phyloP scores from a whole-genome alignment of 2,888 invertebrate species.

The Euzophera pinguis region DNA sequence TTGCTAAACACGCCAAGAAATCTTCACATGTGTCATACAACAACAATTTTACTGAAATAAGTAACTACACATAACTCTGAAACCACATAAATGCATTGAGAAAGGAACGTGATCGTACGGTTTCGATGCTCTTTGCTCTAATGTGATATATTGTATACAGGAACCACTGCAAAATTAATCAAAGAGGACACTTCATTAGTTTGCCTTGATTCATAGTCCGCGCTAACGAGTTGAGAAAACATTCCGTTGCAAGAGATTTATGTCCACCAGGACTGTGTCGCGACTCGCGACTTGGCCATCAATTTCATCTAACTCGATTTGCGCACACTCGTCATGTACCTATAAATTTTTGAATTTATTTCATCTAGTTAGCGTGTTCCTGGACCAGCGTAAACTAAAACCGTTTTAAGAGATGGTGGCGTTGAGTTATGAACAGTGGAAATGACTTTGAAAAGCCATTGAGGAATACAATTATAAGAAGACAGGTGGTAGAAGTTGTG shows the following conservation, averaged over 20 bases:
- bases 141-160: not conserved
- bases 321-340: no score
- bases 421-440: not conserved
- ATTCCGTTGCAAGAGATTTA: slow-evolving; percentile 2
- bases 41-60: no score
- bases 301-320: slow-evolving; percentile 9
- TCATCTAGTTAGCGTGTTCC: no score
- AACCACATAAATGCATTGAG: no score
- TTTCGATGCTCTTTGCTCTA: no score
- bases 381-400: not conserved
- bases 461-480: no score
- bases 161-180: not conserved
- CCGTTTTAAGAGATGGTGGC: not conserved
- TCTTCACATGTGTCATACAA: no score
- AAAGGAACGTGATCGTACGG: no score
- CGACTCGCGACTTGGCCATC: not conserved
- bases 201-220: slow-evolving; percentile 2
- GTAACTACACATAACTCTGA: no score
- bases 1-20: no score
- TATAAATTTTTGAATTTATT: no score
- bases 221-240: not conserved
- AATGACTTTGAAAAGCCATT: not conserved
- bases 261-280: not conserved
- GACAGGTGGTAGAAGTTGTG: no score
- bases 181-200: slow-evolving; percentile 9